Percentiles rank a stretch among this genome's conserved stretches.
These are phyloP conservation scores for Heliopora coerulea DNA, from an alignment of 92 coral and sea anemone genomes.

Conservation along the genomic window DNA sequence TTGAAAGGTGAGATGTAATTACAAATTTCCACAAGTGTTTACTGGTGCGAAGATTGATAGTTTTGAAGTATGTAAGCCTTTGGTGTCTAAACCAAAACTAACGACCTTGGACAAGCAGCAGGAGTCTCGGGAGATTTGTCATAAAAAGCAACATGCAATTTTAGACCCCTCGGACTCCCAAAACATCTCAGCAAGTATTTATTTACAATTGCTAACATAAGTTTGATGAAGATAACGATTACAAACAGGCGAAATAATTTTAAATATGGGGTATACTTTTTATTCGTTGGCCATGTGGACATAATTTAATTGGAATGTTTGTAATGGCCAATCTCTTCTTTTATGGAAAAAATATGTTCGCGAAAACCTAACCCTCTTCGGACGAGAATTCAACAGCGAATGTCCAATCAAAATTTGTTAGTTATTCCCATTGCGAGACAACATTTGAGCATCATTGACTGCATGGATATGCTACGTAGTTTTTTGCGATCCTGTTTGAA, in stretches of 20 bases:
- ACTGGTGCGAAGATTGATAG: neutral
- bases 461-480: conserved; percentile 12
- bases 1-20: conserved; percentile 66
- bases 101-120: conserved; percentile 36
- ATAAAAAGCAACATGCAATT: conserved; percentile 31
- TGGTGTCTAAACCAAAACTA: conserved; percentile 9
- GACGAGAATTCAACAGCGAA: neutral
- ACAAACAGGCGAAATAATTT: conserved; percentile 1
- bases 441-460: no score
- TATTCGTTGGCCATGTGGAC: conserved; percentile 31
- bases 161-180: conserved; percentile 40
- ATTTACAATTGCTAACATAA: conserved; percentile 27
- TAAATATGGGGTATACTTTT: neutral
- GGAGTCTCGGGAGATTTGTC: conserved; percentile 23
- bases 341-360: conserved; percentile 38
- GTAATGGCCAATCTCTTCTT: conserved; percentile 21
- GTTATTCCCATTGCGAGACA: no score
- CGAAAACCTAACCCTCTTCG: neutral
- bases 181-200: conserved; percentile 46
- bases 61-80: neutral
- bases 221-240: conserved; percentile 18
- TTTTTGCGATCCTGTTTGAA: conserved; percentile 29
- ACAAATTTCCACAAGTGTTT: neutral
- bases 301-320: conserved; percentile 44
- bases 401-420: neutral